Evolutionary conservation across 1,140 invertebrate genomes (phyloP).

Genomic region (Cotesia typhae): DNA sequence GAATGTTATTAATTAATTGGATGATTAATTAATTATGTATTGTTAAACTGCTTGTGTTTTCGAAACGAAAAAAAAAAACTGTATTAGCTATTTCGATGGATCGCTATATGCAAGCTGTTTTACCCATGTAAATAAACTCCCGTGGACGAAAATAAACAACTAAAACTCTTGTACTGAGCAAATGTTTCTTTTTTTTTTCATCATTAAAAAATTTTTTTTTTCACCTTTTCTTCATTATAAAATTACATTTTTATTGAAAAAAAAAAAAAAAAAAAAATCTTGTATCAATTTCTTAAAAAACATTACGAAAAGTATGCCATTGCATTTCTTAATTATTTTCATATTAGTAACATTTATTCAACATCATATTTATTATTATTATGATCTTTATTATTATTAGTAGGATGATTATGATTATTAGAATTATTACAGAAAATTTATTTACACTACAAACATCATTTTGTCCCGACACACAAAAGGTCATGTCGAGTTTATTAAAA

Average conservation of each 20-base stretch:
- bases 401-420: too few species aligned
- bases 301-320: too few species aligned
- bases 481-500: neutral
- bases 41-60: constrained; percentile 56
- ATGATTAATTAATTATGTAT: constrained; percentile 37
- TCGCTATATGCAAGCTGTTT: constrained; percentile 51
- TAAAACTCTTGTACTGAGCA: constrained; percentile 55
- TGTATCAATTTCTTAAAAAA: too few species aligned
- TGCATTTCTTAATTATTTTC: too few species aligned
- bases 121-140: constrained; percentile 56
- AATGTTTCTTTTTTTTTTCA: constrained; percentile 8
- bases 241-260: too few species aligned
- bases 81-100: constrained; percentile 45
- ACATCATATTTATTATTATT: too few species aligned
- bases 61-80: constrained; percentile 43
- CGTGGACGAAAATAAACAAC: constrained; percentile 27
- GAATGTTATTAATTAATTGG: constrained; percentile 46
- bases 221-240: neutral
- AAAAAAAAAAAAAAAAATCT: too few species aligned
- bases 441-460: too few species aligned
- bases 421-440: too few species aligned
- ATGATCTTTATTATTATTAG: too few species aligned
- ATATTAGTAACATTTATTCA: too few species aligned
- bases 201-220: constrained; percentile 1
- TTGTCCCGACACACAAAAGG: too few species aligned